phyloP scores from a whole-genome alignment of 2,888 invertebrate genomes.

The Drosophila ezoana region DNA sequence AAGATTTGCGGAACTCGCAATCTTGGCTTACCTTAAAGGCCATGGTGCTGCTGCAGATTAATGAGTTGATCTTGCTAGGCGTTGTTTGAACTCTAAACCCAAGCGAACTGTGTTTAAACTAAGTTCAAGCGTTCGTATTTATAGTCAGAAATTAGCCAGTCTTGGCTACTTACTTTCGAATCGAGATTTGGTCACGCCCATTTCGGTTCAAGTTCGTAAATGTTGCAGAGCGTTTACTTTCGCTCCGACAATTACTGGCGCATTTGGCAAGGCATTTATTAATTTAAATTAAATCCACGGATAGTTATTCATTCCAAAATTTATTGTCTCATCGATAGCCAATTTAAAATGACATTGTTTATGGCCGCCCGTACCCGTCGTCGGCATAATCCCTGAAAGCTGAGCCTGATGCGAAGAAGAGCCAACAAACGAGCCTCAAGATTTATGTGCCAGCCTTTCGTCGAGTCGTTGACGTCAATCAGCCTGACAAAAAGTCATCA shows the following conservation, averaged over 20 bases:
- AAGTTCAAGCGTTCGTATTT: slow-evolving; percentile 46
- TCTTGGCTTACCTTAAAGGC: slow-evolving; percentile 65
- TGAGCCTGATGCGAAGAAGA: slow-evolving; percentile 29
- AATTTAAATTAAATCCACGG: slow-evolving; percentile 63
- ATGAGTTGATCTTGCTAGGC: slow-evolving; percentile 59
- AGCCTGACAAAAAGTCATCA: slow-evolving; percentile 83
- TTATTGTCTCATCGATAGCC: slow-evolving; percentile 79
- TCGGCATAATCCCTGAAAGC: slow-evolving; percentile 58
- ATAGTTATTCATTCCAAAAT: slow-evolving; percentile 76
- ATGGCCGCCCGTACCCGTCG: slow-evolving; percentile 54
- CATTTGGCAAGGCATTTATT: slow-evolving; percentile 31
- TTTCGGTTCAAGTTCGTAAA: slow-evolving; percentile 41
- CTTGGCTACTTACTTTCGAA: slow-evolving; percentile 52
- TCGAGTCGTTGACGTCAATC: slow-evolving; percentile 82
- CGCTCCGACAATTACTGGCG: slow-evolving; percentile 45
- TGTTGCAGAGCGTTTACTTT: slow-evolving; percentile 45
- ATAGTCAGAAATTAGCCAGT: slow-evolving; percentile 36
- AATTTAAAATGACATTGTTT: slow-evolving; percentile 82
- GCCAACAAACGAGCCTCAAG: slow-evolving; percentile 72
- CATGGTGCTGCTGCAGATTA: slow-evolving; percentile 63
- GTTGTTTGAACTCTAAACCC: slow-evolving; percentile 56
- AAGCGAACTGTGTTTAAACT: slow-evolving; percentile 62
- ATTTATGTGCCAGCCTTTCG: slow-evolving; percentile 77
- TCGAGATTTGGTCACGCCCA: slow-evolving; percentile 49
- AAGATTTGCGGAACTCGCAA: not conserved